Conservation (phyloP, 2,888 invertebrate genomes). For the Serripes groenlandicus region DNA sequence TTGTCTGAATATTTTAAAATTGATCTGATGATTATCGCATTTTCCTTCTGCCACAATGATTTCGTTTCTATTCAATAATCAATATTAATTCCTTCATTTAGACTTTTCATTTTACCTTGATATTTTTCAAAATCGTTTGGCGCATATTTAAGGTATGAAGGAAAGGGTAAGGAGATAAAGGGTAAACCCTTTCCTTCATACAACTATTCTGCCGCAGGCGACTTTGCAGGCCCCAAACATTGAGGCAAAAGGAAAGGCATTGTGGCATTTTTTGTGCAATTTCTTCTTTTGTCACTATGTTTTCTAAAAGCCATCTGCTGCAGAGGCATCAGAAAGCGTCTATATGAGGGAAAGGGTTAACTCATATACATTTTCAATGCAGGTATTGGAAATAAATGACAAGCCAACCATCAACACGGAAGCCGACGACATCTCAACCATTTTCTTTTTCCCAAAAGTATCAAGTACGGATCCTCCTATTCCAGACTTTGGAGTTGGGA, state of each 20-base stretch:
- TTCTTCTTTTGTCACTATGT: not conserved
- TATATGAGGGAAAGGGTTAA: not conserved
- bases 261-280: not conserved
- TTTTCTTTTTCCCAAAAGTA: conserved; percentile 7
- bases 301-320: not conserved
- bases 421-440: not conserved
- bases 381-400: not conserved
- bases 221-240: not conserved
- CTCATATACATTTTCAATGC: not conserved
- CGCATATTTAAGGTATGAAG: no score
- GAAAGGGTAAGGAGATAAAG: no score
- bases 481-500: not conserved
- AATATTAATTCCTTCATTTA: no score
- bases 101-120: no score
- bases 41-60: no score
- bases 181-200: no score
- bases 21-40: no score
- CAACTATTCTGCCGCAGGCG: not conserved
- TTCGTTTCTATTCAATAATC: no score
- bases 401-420: not conserved
- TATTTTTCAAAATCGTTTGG: no score
- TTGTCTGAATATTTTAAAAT: not conserved
- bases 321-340: not conserved
- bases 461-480: not conserved
- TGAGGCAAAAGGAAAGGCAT: not conserved